Percentiles rank a stretch among this genome's conserved stretches.
These are phyloP conservation scores for Epsilonema sp. DNA, from an alignment of 2,888 invertebrate genomes.

Conservation along the genomic window DNA sequence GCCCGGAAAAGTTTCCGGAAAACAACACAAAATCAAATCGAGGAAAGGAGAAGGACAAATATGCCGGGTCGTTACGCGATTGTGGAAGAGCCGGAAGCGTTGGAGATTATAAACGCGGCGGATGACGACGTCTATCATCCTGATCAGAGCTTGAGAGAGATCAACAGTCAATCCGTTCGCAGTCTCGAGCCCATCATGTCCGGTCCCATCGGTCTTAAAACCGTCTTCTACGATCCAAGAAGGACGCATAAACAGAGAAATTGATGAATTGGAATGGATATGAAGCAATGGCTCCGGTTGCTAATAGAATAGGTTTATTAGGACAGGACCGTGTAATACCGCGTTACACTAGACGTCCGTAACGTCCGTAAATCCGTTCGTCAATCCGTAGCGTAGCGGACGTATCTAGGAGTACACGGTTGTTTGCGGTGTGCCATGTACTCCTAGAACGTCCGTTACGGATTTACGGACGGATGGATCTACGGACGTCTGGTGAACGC, in stretches of 20 bases:
- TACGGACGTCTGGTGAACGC: no score
- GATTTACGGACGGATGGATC: no score
- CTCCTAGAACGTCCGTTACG: no score
- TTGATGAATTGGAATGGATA: conserved; percentile 2
- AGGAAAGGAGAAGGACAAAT: neutral
- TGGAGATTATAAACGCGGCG: conserved; percentile 6
- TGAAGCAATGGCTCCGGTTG: neutral
- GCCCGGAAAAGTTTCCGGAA: no score
- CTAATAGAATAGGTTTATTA: no score
- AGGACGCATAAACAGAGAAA: conserved; percentile 3
- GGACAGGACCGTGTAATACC: no score
- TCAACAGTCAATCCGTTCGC: neutral
- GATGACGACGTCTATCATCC: conserved; percentile 7
- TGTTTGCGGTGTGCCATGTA: no score
- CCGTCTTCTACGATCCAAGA: conserved; percentile 7
- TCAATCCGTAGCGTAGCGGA: no score
- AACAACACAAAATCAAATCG: no score
- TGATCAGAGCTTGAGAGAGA: conserved; percentile 3
- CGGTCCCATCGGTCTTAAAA: conserved; percentile 5
- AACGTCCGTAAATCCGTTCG: no score
- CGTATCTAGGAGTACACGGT: no score
- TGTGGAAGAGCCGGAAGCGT: conserved; percentile 5
- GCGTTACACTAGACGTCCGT: no score
- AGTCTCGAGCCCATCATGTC: conserved; percentile 5
- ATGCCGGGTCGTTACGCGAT: conserved; percentile 5